Percentiles rank a stretch among this genome's conserved stretches.
These are phyloP conservation scores for Meiosimyza decipiens DNA, from an alignment of 2,888 invertebrate genomes.

Conservation along the genomic window DNA sequence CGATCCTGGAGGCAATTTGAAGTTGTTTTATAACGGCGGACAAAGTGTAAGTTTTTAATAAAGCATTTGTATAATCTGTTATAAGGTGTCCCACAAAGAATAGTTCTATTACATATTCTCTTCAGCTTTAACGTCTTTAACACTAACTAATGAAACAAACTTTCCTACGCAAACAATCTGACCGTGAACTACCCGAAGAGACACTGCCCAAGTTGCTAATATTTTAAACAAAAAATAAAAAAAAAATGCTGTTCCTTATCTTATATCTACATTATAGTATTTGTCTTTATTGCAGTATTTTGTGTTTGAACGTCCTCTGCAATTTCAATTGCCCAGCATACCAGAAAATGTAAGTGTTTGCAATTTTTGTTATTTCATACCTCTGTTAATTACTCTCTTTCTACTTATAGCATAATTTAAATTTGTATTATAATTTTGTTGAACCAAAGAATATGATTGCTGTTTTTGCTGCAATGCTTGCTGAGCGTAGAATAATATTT, in stretches of 20 bases:
- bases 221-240: too few species aligned
- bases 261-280: conserved; percentile 52
- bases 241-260: too few species aligned
- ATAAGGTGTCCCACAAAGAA: too few species aligned
- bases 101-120: too few species aligned
- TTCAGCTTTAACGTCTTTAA: too few species aligned
- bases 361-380: not conserved
- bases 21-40: conserved; percentile 72
- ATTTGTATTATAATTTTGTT: conserved; percentile 98
- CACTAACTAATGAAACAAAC: too few species aligned
- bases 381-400: conserved; percentile 9
- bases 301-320: conserved; percentile 80
- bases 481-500: conserved; percentile 93
- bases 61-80: too few species aligned
- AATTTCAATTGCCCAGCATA: conserved; percentile 89
- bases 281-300: conserved; percentile 77
- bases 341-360: conserved; percentile 87
- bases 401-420: conserved; percentile 87
- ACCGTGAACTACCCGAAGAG: too few species aligned
- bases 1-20: conserved; percentile 74
- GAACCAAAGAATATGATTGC: conserved; percentile 94
- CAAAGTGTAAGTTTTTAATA: conserved; percentile 69
- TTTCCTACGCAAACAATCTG: too few species aligned
- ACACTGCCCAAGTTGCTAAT: too few species aligned
- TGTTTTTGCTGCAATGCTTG: conserved; percentile 93